Conservation (phyloP, 2,113 vertebrate species). For the Malurus melanocephalus region DNA sequence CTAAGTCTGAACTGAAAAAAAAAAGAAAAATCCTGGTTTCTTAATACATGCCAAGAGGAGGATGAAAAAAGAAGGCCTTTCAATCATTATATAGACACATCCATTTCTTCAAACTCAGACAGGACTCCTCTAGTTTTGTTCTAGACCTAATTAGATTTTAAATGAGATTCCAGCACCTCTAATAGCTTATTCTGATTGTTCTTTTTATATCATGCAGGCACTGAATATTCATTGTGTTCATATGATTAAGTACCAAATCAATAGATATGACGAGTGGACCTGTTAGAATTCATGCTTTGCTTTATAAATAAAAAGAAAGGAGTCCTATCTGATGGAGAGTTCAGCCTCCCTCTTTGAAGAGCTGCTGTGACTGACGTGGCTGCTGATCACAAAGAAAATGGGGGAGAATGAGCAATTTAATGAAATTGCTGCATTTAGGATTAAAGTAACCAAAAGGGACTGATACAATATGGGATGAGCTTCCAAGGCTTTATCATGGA, state of each 20-base stretch:
- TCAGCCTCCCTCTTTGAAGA: conserved; percentile 45
- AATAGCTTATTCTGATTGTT: conserved; percentile 80
- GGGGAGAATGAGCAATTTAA: conserved; percentile 30
- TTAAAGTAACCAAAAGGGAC: conserved; percentile 28
- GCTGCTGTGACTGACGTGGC: neutral
- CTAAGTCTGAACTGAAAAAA: neutral
- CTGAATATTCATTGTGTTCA: conserved; percentile 73
- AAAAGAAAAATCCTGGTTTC: neutral
- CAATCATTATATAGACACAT: conserved; percentile 45
- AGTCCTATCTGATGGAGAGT: conserved; percentile 45
- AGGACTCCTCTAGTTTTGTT: conserved; percentile 67
- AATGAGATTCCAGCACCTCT: conserved; percentile 76
- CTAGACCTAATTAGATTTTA: conserved; percentile 78
- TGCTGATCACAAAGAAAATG: conserved; percentile 26
- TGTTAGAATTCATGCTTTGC: conserved; percentile 59
- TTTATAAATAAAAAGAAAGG: conserved; percentile 48
- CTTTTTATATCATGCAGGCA: conserved; percentile 74
- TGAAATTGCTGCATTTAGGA: conserved; percentile 18
- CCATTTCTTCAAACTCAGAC: conserved; percentile 60
- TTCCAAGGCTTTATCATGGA: neutral
- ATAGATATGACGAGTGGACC: conserved; percentile 58
- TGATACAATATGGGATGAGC: neutral
- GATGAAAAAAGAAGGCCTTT: conserved; percentile 37
- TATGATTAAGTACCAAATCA: conserved; percentile 73
- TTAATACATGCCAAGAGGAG: neutral